These are phyloP conservation scores for Acanthosepion pharaonis DNA, from an alignment of 2,888 invertebrate species.

Conservation along the genomic window DNA sequence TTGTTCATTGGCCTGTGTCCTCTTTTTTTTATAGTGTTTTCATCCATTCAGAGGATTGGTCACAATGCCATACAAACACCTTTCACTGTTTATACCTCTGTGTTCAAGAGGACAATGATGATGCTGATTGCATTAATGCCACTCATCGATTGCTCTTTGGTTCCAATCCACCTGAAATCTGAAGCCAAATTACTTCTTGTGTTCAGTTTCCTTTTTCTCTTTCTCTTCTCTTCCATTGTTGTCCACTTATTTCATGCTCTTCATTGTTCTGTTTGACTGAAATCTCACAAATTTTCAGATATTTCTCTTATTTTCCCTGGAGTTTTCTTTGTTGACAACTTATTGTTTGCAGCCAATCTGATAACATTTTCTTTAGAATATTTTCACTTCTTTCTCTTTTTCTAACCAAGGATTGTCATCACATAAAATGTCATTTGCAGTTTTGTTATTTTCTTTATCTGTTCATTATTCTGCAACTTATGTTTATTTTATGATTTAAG, in stretches of 20 bases:
- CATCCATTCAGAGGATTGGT: not conserved
- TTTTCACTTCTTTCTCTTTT: not conserved
- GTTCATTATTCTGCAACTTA: not conserved
- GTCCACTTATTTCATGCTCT: not conserved
- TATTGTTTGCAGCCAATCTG: not conserved
- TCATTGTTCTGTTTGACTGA: not conserved
- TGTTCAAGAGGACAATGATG: not conserved
- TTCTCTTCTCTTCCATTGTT: not conserved
- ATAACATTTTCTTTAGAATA: not conserved
- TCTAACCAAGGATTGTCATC: not conserved
- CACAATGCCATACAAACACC: not conserved
- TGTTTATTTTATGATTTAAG: not conserved
- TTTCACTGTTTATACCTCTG: not conserved
- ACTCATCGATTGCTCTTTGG: not conserved
- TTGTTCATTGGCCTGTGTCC: slow-evolving; percentile 33
- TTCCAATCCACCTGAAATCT: slow-evolving; percentile 33
- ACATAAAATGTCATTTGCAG: not conserved
- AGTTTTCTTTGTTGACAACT: slow-evolving; percentile 33
- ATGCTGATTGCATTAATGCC: not conserved
- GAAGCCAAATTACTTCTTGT: not conserved
- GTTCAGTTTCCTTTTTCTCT: not conserved
- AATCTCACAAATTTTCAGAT: not conserved
- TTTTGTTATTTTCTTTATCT: not conserved
- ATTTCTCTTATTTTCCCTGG: slow-evolving; percentile 9
- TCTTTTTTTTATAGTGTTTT: not conserved